A percentile compares a stretch with the other conserved stretches of the same genome.
These are phyloP conservation scores for Exephanes ischioxanthus DNA, from an alignment of 2,888 invertebrate species.

Conservation along the genomic window DNA sequence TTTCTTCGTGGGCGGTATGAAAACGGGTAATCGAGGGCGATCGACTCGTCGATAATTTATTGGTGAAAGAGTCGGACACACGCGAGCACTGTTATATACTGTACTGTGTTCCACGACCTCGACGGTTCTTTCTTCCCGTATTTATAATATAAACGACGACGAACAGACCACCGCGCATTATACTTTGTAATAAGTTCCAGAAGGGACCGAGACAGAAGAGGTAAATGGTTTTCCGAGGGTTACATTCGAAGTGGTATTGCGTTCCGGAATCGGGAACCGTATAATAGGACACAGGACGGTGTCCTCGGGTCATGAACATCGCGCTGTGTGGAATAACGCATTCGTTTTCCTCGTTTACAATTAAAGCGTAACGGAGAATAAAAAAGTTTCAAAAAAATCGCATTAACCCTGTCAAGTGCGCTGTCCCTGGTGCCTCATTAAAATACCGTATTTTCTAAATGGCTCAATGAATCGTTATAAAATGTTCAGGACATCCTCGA, in stretches of 20 bases:
- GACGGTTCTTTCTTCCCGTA: slow-evolving; percentile 60
- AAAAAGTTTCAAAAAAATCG: not conserved
- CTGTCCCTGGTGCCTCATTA: not conserved
- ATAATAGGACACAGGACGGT: slow-evolving; percentile 45
- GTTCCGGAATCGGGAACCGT: slow-evolving; percentile 57
- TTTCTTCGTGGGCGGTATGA: slow-evolving; percentile 62
- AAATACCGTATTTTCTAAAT: not conserved
- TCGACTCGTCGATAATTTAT: slow-evolving; percentile 61
- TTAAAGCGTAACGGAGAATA: slow-evolving; percentile 13
- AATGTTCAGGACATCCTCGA: not conserved
- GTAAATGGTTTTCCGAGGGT: slow-evolving; percentile 61
- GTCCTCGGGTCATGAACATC: slow-evolving; percentile 28
- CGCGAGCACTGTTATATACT: slow-evolving; percentile 12
- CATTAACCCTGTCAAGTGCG: not conserved
- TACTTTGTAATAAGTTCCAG: slow-evolving; percentile 62
- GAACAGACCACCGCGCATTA: slow-evolving; percentile 48
- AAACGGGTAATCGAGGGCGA: slow-evolving; percentile 53
- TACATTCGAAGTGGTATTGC: slow-evolving; percentile 37
- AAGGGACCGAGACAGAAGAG: slow-evolving; percentile 30
- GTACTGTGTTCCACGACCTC: slow-evolving; percentile 40
- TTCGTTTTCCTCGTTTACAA: slow-evolving; percentile 46
- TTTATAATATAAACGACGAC: slow-evolving; percentile 62
- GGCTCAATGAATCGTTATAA: not conserved
- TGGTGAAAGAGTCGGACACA: slow-evolving; percentile 44
- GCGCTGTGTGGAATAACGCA: slow-evolving; percentile 20